Conservation (phyloP, 2,113 vertebrate species). For the Sisor rabdophorus region DNA sequence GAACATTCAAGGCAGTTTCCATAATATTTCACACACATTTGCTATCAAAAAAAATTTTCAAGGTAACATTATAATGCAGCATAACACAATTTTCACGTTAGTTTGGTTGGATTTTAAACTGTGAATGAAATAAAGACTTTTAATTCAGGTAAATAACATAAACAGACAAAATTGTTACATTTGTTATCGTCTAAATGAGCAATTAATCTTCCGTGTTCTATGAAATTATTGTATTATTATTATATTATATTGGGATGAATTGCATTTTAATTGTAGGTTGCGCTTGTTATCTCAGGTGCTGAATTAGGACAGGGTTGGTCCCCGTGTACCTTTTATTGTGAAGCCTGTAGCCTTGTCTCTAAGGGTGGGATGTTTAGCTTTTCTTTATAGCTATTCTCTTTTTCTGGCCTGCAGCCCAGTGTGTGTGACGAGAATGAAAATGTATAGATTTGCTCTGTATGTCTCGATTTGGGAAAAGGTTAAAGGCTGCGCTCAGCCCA, state of each 20-base stretch:
- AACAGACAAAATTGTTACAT: no score
- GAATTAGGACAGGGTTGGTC: slow-evolving; percentile 4
- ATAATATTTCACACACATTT: not conserved
- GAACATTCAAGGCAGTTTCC: not conserved
- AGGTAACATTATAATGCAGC: not conserved
- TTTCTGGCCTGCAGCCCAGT: slow-evolving; percentile 5
- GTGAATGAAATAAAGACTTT: no score
- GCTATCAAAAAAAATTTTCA: not conserved
- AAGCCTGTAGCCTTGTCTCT: not conserved
- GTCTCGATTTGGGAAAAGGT: slow-evolving; percentile 17
- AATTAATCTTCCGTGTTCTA: no score
- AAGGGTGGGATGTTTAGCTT: slow-evolving; percentile 3
- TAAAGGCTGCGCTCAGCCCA: slow-evolving; percentile 17
- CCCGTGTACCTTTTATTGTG: slow-evolving; percentile 7
- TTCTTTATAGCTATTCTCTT: not conserved
- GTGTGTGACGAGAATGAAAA: slow-evolving; percentile 40
- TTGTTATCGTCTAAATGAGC: no score
- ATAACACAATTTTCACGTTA: not conserved
- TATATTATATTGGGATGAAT: no score
- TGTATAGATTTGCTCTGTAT: slow-evolving; percentile 18
- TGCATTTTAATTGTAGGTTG: not conserved
- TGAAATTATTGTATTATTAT: no score
- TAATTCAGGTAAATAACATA: no score
- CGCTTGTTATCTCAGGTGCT: not conserved
- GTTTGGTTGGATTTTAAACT: no score